phyloP scores from a whole-genome alignment of 2,113 vertebrate genomes.

The Ophiodon elongatus region DNA sequence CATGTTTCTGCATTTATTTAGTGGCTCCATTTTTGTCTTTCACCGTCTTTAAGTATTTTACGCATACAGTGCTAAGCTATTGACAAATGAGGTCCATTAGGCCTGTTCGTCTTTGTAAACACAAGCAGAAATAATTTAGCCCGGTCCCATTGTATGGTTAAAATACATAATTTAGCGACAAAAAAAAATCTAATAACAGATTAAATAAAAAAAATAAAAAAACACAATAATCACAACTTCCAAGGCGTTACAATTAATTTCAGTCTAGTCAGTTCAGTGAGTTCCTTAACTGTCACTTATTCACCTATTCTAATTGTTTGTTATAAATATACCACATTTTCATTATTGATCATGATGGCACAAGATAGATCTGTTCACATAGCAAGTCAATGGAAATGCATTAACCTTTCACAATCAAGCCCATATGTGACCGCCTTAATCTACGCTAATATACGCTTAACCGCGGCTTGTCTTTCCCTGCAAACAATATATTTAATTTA shows the following conservation, averaged over 20 bases:
- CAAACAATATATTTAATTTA: not conserved
- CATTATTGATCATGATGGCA: not conserved
- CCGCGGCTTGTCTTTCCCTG: not conserved
- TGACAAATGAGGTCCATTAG: conserved; percentile 70
- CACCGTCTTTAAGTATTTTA: conserved; percentile 44
- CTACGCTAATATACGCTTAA: not conserved
- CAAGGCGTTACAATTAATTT: not conserved
- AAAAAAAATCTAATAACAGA: not conserved
- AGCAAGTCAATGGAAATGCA: not conserved
- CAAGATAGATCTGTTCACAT: not conserved
- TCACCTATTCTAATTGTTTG: not conserved
- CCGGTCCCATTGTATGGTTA: not conserved
- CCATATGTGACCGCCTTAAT: not conserved
- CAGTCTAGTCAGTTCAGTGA: not conserved
- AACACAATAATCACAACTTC: not conserved
- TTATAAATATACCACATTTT: not conserved
- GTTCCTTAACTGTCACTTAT: not conserved
- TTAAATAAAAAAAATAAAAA: not conserved
- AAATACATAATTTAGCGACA: conserved; percentile 35
- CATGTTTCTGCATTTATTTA: conserved; percentile 31
- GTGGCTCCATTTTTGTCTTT: conserved; percentile 38
- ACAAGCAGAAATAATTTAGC: conserved; percentile 48
- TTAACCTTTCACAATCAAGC: not conserved
- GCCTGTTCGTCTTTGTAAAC: conserved; percentile 61
- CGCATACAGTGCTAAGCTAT: conserved; percentile 9